A percentile compares a stretch with the other conserved stretches of the same genome.
These are phyloP conservation scores for Brachionus rubens DNA, from an alignment of 1,140 invertebrate species.

Conservation along the genomic window DNA sequence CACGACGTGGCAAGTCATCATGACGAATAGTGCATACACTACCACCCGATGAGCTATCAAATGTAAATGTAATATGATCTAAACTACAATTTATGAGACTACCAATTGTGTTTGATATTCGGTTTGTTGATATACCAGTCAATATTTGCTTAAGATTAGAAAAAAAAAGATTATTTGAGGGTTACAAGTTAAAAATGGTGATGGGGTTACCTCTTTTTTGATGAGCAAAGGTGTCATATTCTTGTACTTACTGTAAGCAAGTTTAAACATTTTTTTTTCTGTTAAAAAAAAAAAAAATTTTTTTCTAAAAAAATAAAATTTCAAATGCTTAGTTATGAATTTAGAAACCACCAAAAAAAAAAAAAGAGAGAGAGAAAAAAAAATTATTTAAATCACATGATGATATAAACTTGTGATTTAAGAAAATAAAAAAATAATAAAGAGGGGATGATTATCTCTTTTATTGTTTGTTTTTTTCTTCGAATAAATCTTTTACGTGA, in stretches of 20 bases:
- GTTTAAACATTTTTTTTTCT: constrained; percentile 15
- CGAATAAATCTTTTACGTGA: too few species aligned
- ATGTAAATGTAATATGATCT: constrained; percentile 37
- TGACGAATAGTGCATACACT: constrained; percentile 36
- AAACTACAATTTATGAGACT: constrained; percentile 27
- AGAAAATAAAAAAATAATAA: too few species aligned
- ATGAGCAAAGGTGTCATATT: constrained; percentile 25
- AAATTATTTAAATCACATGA: too few species aligned
- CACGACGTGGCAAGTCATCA: not conserved
- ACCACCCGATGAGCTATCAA: constrained; percentile 35
- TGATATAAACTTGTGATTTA: too few species aligned
- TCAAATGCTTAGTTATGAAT: not conserved
- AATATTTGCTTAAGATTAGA: constrained; percentile 40
- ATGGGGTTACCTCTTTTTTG: constrained; percentile 46
- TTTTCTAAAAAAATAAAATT: not conserved
- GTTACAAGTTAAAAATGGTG: not conserved
- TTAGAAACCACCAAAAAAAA: too few species aligned
- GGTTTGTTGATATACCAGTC: constrained; percentile 23
- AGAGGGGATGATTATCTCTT: too few species aligned
- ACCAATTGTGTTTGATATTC: constrained; percentile 41
- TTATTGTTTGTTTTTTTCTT: too few species aligned
- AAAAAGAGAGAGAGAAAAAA: too few species aligned
- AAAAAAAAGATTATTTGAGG: not conserved
- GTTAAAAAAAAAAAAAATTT: not conserved
- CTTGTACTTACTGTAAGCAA: constrained; percentile 33